Conservation (phyloP, 2,113 vertebrate species). For the Serinus canaria region DNA sequence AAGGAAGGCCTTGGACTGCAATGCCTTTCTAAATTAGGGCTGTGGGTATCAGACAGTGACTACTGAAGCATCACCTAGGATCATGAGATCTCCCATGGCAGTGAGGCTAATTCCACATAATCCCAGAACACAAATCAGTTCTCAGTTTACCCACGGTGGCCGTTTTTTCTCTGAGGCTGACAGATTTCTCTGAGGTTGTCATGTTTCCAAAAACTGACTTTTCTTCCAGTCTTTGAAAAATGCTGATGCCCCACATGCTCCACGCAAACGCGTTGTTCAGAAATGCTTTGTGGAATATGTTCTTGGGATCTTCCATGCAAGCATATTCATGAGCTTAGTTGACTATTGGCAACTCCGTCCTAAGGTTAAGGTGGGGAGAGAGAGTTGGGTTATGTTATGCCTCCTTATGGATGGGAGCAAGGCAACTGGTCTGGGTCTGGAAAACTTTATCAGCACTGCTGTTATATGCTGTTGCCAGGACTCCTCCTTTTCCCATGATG, state of each 20-base stretch:
- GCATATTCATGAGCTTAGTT: accelerated
- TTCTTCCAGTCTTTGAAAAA: background rate
- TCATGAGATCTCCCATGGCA: background rate
- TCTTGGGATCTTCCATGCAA: background rate
- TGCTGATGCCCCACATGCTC: accelerated
- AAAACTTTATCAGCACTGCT: background rate
- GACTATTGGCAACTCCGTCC: background rate
- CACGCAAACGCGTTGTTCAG: accelerated
- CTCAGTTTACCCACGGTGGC: background rate
- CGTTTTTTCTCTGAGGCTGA: background rate
- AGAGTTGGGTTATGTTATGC: background rate
- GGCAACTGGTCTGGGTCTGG: background rate
- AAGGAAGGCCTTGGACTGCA: background rate
- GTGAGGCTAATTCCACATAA: background rate
- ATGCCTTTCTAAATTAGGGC: background rate
- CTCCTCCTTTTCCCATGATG: accelerated
- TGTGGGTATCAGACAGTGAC: background rate
- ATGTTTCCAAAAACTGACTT: background rate
- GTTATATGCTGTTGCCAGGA: background rate
- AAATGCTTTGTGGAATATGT: accelerated
- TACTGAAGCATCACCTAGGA: background rate
- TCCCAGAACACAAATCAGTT: background rate
- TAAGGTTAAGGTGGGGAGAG: background rate
- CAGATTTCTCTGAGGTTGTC: background rate
- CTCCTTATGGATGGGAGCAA: background rate